Evolutionary conservation across 1,140 invertebrate species (phyloP), one percentile per base, ranked within the genome.

Genomic region (Drosophila oshimai): DNA sequence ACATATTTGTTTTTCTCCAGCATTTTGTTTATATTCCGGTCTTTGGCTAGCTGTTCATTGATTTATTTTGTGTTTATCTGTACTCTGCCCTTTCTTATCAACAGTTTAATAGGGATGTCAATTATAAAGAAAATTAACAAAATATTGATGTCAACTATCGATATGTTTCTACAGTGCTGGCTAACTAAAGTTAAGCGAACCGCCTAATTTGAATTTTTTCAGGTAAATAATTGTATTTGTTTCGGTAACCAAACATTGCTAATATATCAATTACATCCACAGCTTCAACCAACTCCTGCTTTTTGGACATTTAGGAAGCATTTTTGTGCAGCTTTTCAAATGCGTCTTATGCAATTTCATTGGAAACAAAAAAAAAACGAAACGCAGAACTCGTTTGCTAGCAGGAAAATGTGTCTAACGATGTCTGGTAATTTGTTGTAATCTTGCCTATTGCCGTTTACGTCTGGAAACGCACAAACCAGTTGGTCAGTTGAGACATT

Each of bases 1-100:
- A 90, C 89, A 64, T 90, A 90, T 57, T 84, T 80, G 36, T 84
- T 89, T 61, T 90, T 90, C 31, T 69, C 74, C 24, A 72, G 37
- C 78, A 90, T 89, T 76, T 70, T 71, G 73, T 68, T 79, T 84
- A 67, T 78, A 37, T 24, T 80, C 9, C 12, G 9, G 18, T 13
- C 29, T n/a, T 10, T 12, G 1, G 46, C 24, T 71, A 34, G 13
- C 18, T 61, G 28, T 46, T 46, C 67, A 71, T 71, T 72, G 28
- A 29, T 24, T 26, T 68, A 4, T 41, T 57, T 37, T 47, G 18
- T 58, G 44, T 76, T 74, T 65, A 53, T 39, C 54, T 83, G 78
- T 83, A 83, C 79, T 83, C 46, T 83, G 74, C 79, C 79, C 78
- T 39, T 46, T 72, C 42, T 79, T 79, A 75, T 80, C 71, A 80